Evolutionary conservation across 2,113 vertebrate species (phyloP).

Genomic region (Chaetops frenatus): DNA sequence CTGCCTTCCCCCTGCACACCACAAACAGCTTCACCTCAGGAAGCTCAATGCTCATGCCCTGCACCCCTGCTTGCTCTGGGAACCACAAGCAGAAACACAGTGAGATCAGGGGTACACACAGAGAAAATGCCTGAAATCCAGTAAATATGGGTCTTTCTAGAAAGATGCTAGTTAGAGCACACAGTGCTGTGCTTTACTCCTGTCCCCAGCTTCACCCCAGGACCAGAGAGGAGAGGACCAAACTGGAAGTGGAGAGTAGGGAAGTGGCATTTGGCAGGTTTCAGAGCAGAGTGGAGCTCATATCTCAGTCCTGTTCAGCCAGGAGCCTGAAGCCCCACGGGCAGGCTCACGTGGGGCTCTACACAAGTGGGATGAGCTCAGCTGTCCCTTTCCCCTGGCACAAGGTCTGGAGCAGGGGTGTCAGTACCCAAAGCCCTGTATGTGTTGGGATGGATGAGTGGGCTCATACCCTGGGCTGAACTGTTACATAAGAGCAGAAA

Average conservation of each 20-base stretch:
- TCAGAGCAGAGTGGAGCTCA: not conserved
- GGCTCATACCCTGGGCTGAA: not conserved
- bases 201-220: not conserved
- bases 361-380: not conserved
- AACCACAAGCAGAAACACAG: not conserved
- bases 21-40: rapidly evolving
- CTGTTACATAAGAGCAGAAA: not conserved
- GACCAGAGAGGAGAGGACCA: not conserved
- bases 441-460: not conserved
- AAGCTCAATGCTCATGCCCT: rapidly evolving
- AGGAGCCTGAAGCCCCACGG: rapidly evolving
- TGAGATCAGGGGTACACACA: not conserved
- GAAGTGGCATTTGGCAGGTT: not conserved
- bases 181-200: not conserved
- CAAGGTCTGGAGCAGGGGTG: not conserved
- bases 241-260: not conserved
- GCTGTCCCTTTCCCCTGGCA: not conserved
- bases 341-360: not conserved
- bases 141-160: not conserved
- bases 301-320: not conserved
- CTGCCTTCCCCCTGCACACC: rapidly evolving
- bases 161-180: not conserved
- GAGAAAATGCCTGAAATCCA: not conserved
- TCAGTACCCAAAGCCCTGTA: rapidly evolving
- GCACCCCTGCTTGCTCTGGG: not conserved